These are phyloP conservation scores for Dendroctonus ponderosae DNA, from an alignment of 1,140 invertebrate species.

Conservation along the genomic window DNA sequence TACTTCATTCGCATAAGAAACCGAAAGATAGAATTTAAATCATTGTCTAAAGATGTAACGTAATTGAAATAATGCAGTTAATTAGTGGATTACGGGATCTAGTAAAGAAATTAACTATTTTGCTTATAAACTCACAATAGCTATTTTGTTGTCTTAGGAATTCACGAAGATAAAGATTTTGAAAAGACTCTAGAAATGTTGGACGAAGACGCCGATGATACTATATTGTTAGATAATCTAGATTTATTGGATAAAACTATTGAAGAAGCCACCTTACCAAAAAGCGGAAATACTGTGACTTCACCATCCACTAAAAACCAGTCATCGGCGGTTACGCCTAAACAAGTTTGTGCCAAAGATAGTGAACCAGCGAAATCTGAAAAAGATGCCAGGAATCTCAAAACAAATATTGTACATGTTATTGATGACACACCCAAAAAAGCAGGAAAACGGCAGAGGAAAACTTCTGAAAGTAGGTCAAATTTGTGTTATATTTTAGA, in stretches of 20 bases:
- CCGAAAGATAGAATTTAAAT: no score
- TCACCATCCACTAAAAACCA: not conserved
- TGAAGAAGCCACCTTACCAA: conserved; percentile 35
- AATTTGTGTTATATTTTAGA: not conserved
- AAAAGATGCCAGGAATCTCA: no score
- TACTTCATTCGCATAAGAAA: no score
- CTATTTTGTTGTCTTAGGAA: conserved; percentile 44
- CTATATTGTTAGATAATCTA: conserved; percentile 41
- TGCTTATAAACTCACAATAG: conserved; percentile 19
- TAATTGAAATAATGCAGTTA: no score
- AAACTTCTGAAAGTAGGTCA: conserved; percentile 31
- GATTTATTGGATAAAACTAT: conserved; percentile 45
- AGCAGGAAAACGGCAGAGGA: conserved; percentile 12
- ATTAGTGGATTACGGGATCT: no score
- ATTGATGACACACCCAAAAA: conserved; percentile 14
- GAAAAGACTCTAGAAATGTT: conserved; percentile 63
- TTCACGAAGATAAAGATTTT: conserved; percentile 69
- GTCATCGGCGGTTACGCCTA: no score
- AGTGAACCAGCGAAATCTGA: no score
- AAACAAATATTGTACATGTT: not conserved
- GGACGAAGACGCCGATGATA: conserved; percentile 51
- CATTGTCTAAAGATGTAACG: no score
- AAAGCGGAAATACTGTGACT: conserved; percentile 12
- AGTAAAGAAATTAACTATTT: not conserved
- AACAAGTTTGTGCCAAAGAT: no score